Percentiles rank a stretch among this genome's conserved stretches.
These are phyloP conservation scores for Palythoa grandiflora DNA, from an alignment of 92 coral and sea anemone genomes.

Conservation along the genomic window DNA sequence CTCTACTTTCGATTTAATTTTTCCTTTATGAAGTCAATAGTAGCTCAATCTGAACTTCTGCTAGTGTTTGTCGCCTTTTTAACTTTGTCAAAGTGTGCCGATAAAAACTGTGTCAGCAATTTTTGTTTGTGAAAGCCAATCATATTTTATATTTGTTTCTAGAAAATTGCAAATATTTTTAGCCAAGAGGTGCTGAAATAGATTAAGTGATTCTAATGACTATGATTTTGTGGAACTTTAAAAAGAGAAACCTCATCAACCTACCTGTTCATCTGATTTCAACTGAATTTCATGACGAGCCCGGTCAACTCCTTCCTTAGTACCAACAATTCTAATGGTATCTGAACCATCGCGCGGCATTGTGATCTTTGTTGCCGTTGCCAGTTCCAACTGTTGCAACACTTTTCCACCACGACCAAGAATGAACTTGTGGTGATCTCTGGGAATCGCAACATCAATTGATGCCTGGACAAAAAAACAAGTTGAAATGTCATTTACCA, in stretches of 20 bases:
- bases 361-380: slow-evolving; percentile 93
- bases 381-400: slow-evolving; percentile 87
- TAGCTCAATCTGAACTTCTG: too few species aligned
- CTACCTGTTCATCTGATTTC: slow-evolving; percentile 93
- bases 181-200: too few species aligned
- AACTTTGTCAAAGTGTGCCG: too few species aligned
- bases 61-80: too few species aligned
- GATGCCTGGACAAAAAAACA: slow-evolving; percentile 67
- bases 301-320: slow-evolving; percentile 95
- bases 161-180: too few species aligned
- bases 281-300: slow-evolving; percentile 96
- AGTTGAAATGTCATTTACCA: background rate
- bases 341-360: slow-evolving; percentile 96
- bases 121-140: too few species aligned
- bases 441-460: slow-evolving; percentile 84
- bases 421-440: slow-evolving; percentile 95
- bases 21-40: too few species aligned
- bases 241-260: background rate
- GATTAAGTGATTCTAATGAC: too few species aligned
- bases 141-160: too few species aligned
- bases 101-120: too few species aligned
- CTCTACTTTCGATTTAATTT: too few species aligned
- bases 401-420: slow-evolving; percentile 97
- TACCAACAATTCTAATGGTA: slow-evolving; percentile 86
- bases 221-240: background rate